Evolutionary conservation across 37 sponge, comb jelly and placozoan species (phyloP).

Genomic region (Spongilla lacustris): DNA sequence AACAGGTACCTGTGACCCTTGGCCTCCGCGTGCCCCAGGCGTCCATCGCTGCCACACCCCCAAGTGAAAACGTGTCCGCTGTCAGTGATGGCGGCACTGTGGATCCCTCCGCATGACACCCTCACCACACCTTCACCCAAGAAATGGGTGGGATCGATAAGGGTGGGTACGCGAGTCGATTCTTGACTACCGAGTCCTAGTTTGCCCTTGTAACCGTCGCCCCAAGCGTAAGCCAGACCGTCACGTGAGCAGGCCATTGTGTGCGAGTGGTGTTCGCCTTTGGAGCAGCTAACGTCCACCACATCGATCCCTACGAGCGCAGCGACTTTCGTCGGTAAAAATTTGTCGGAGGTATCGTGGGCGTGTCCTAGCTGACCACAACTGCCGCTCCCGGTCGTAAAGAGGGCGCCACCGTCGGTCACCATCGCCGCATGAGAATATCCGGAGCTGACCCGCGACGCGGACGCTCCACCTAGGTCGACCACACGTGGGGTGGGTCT

Average conservation of each 20-base stretch:
- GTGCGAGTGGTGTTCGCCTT: constrained; percentile 77
- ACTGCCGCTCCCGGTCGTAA: constrained; percentile 41
- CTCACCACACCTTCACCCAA: constrained; percentile 16
- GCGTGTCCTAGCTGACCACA: constrained; percentile 53
- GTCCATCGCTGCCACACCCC: constrained; percentile 80
- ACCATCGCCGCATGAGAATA: constrained; percentile 63
- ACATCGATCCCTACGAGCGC: constrained; percentile 2
- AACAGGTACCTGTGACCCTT: constrained; percentile 72
- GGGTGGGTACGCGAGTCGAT: constrained; percentile 24
- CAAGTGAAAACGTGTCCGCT: constrained; percentile 61
- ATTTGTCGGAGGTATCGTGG: constrained; percentile 5
- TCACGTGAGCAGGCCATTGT: constrained; percentile 68
- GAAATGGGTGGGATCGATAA: constrained; percentile 43
- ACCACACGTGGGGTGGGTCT: constrained; percentile 3
- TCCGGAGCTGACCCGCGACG: constrained; percentile 50
- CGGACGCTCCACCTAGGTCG: background rate
- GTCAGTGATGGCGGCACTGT: constrained; percentile 58
- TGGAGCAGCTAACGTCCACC: constrained; percentile 57
- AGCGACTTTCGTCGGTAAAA: constrained; percentile 11
- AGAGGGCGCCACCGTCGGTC: constrained; percentile 31
- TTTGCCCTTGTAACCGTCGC: constrained; percentile 82
- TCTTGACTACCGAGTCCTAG: constrained; percentile 45
- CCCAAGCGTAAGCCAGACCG: constrained; percentile 75
- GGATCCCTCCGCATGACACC: constrained; percentile 64
- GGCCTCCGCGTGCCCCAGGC: constrained; percentile 70